Evolutionary conservation across 2,888 invertebrate genomes (phyloP), one percentile per base, ranked within the genome.

Genomic region (Atethmia centrago): DNA sequence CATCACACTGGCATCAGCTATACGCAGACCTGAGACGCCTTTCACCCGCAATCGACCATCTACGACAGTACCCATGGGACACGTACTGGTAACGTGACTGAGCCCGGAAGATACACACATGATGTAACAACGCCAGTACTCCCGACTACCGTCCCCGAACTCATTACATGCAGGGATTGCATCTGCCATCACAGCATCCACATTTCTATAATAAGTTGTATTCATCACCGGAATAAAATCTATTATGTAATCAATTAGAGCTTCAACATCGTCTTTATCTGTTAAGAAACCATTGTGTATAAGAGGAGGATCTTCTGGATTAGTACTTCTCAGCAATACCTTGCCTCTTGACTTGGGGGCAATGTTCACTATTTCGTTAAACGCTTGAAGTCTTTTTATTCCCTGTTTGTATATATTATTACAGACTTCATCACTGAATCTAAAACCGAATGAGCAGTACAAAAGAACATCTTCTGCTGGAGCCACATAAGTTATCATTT

Each of bases 401-500:
- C 77, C 77, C 0, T 72, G 31, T 21, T 67, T 55, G 1, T 71
- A 74, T 59, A 90, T 74, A 47, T 81, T 85, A 58, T 88, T 71
- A 42, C 90, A 89, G 16, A 90, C 47, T 10, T 86, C 83, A 36
- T 89, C 75, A 1, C 87, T 97, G 96, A 79, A 97, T 94, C 28
- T 96, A 93, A 85, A 92, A 95, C 90, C 97, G 97, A 61, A 97
- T 93, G 76, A 51, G 49, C 89, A 89, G 36, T 82, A 92, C 31
- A 62, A 88, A 88, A 49, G 69, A 31, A 71, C 79, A 40, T 47
- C 25, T 69, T 80, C 75, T 64, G 80, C 65, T 62, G 47, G 51
- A 47, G 65, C 76, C 28, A 77, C 73, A 49, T 72, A 85, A 10
- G 79, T 85, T 59, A 75, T 76, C 8, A 71, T 66, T 70, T 86